Conservation (phyloP, 2,888 invertebrate genomes). For the Spisula subtruncata region DNA sequence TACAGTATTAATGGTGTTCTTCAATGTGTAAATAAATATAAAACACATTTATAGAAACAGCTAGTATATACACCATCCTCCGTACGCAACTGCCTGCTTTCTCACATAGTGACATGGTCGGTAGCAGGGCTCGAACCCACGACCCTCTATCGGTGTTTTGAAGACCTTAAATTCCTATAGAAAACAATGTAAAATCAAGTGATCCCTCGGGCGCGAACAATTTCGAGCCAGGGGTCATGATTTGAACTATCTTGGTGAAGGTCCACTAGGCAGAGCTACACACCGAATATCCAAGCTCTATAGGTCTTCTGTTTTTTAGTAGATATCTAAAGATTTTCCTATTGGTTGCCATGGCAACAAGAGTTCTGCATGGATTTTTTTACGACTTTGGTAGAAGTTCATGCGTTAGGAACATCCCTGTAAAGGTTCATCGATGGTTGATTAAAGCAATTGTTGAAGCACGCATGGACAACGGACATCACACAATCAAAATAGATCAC, state of each 20-base stretch:
- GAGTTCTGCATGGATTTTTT: conserved; percentile 1
- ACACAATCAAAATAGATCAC: background rate
- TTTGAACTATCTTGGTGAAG: conserved; percentile 28
- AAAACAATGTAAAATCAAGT: conserved; percentile 23
- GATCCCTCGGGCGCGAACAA: conserved; percentile 22
- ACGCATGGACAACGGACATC: background rate
- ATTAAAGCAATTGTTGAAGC: conserved; percentile 1
- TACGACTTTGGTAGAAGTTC: background rate
- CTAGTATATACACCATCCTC: conserved; percentile 1
- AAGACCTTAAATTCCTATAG: conserved; percentile 18
- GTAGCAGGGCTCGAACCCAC: background rate
- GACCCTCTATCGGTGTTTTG: background rate
- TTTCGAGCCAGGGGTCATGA: conserved; percentile 22
- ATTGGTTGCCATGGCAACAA: conserved; percentile 1
- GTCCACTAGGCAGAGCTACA: conserved; percentile 26
- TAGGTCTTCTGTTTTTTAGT: conserved; percentile 1
- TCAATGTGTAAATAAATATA: background rate
- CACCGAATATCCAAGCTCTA: conserved; percentile 22
- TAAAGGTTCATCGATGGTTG: conserved; percentile 1
- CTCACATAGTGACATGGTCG: conserved; percentile 1
- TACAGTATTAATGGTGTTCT: background rate
- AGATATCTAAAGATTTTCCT: conserved; percentile 1
- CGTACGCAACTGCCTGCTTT: background rate
- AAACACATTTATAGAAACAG: conserved; percentile 1
- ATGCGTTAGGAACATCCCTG: conserved; percentile 1